A percentile compares a stretch with the other conserved stretches of the same genome.
These are phyloP conservation scores for Lineus longissimus DNA, from an alignment of 1,140 invertebrate species.

Conservation along the genomic window DNA sequence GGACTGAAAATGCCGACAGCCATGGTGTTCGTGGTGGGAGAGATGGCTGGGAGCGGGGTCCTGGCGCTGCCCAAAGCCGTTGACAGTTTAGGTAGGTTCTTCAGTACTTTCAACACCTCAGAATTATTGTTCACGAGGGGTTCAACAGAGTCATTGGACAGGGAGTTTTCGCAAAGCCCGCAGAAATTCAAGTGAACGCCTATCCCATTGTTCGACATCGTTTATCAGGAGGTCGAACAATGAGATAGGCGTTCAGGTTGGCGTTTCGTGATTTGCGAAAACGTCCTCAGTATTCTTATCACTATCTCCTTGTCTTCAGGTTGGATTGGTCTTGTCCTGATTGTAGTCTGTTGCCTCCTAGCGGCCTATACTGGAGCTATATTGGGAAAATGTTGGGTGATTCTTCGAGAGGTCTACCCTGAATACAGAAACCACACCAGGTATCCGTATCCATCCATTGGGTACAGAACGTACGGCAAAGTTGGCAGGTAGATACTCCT, in stretches of 20 bases:
- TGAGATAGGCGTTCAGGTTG: too few relatives aligned
- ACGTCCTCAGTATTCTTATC: too few relatives aligned
- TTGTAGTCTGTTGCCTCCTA: constrained; percentile 61
- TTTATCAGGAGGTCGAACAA: too few relatives aligned
- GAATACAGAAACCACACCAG: constrained; percentile 60
- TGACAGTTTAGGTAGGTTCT: constrained; percentile 63
- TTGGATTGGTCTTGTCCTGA: constrained; percentile 62
- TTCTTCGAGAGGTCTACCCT: constrained; percentile 65
- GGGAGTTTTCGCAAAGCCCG: too few relatives aligned
- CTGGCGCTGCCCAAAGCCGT: constrained; percentile 67
- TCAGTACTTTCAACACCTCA: too few relatives aligned
- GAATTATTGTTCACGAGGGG: too few relatives aligned
- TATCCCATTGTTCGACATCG: too few relatives aligned
- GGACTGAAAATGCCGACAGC: constrained; percentile 55
- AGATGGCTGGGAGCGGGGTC: constrained; percentile 73
- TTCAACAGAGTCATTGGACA: too few relatives aligned
- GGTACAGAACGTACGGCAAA: constrained; percentile 60
- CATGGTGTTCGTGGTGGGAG: constrained; percentile 66
- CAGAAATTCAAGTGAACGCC: too few relatives aligned
- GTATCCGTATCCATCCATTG: constrained; percentile 69
- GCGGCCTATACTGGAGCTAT: constrained; percentile 58
- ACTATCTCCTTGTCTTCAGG: constrained; percentile 57
- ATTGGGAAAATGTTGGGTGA: constrained; percentile 67
- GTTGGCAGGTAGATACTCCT: constrained; percentile 58
- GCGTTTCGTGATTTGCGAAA: too few relatives aligned